A percentile compares a stretch with the other conserved stretches of the same genome.
phyloP scores from a whole-genome alignment of 2,113 vertebrate species.

The Chamaetylas fuelleborni region DNA sequence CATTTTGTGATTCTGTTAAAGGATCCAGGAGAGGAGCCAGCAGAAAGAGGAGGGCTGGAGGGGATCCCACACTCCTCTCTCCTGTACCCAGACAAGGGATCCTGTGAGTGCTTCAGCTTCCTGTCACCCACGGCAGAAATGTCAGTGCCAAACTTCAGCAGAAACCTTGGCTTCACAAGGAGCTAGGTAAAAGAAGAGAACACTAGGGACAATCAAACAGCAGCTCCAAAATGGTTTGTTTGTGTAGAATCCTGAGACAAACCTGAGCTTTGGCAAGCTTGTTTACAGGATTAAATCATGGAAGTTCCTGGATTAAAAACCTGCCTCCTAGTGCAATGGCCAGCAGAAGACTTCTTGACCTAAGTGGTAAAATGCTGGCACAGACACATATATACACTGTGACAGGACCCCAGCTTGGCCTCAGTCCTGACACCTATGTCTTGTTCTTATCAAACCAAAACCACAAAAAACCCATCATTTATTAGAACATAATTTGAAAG shows the following conservation, averaged over 20 bases:
- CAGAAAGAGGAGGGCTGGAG: background rate
- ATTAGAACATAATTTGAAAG: background rate
- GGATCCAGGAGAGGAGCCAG: background rate
- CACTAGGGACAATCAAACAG: background rate
- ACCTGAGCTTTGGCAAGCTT: background rate
- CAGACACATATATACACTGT: background rate
- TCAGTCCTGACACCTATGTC: background rate
- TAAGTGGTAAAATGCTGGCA: background rate
- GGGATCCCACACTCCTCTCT: background rate
- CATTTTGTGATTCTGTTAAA: background rate
- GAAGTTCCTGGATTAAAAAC: background rate
- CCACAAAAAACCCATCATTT: background rate
- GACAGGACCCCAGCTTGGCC: background rate
- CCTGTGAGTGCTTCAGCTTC: background rate
- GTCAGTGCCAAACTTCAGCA: background rate
- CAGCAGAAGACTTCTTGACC: background rate
- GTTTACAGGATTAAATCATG: background rate
- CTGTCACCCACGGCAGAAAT: fast-evolving
- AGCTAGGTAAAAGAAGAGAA: background rate
- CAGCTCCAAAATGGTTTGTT: background rate
- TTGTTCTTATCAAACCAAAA: background rate
- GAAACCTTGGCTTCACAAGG: background rate
- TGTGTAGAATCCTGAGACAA: background rate
- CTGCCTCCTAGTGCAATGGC: background rate
- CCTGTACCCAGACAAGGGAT: background rate